A percentile compares a stretch with the other conserved stretches of the same genome.
These are phyloP conservation scores for Chelmon rostratus DNA, from an alignment of 2,797 vertebrate species.

Conservation along the genomic window DNA sequence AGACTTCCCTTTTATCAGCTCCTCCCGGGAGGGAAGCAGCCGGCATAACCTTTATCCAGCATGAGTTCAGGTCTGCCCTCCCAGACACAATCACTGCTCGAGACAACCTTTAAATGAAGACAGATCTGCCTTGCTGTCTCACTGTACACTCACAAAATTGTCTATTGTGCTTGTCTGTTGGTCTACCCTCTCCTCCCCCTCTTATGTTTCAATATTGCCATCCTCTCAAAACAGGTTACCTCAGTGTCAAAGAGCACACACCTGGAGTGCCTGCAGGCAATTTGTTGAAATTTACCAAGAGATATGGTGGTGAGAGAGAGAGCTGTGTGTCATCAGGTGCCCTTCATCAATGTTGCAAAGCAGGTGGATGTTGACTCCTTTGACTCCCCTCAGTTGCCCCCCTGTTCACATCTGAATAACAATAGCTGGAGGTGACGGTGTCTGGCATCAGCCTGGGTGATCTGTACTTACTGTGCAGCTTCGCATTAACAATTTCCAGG, in stretches of 20 bases:
- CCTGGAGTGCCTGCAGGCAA: conserved; percentile 32
- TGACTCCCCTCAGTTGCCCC: conserved; percentile 47
- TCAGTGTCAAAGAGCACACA: conserved; percentile 52
- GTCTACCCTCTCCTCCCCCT: conserved; percentile 20
- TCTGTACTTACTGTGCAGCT: conserved; percentile 14
- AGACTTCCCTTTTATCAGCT: conserved; percentile 74
- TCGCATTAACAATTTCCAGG: conserved; percentile 36
- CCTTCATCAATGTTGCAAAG: conserved; percentile 67
- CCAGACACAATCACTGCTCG: conserved; percentile 72
- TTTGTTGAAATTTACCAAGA: conserved; percentile 49
- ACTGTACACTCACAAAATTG: conserved; percentile 65
- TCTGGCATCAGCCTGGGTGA: conserved; percentile 21
- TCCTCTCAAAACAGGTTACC: conserved; percentile 66
- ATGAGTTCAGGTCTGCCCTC: conserved; percentile 57
- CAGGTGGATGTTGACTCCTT: conserved; percentile 35
- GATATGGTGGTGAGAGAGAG: conserved; percentile 28
- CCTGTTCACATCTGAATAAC: conserved; percentile 49
- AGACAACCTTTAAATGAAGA: conserved; percentile 81
- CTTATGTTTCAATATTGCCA: conserved; percentile 69
- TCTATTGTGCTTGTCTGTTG: conserved; percentile 58
- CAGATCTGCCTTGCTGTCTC: conserved; percentile 60
- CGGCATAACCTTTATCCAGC: conserved; percentile 62
- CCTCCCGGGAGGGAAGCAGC: conserved; percentile 56
- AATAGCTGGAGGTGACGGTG: conserved; percentile 32
- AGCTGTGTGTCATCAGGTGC: conserved; percentile 29